phyloP scores from a whole-genome alignment of 2,113 vertebrate species.

The Perca fluviatilis region DNA sequence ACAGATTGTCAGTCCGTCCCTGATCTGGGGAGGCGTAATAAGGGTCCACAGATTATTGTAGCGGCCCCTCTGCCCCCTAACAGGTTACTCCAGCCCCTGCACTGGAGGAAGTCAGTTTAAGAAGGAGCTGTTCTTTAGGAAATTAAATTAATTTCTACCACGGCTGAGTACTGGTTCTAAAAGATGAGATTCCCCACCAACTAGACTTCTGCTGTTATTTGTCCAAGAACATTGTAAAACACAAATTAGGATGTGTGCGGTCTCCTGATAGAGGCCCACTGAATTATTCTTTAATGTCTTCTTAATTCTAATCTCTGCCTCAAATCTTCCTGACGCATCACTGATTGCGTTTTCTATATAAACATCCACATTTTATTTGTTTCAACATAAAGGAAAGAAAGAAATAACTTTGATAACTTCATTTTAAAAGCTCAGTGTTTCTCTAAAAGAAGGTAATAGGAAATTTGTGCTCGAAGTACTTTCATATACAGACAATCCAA shows the following conservation, averaged over 20 bases:
- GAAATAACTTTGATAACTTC: not conserved
- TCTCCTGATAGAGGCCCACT: not conserved
- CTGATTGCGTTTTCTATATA: not conserved
- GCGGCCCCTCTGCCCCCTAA: too few relatives aligned
- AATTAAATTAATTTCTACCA: not conserved
- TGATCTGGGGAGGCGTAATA: not conserved
- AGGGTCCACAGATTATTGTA: not conserved
- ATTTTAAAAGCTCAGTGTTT: slow-evolving; percentile 20
- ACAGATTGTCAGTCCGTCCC: too few relatives aligned
- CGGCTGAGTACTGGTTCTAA: not conserved
- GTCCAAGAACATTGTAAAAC: not conserved
- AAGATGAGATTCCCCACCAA: not conserved
- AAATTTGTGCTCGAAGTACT: not conserved
- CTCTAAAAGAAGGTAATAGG: not conserved
- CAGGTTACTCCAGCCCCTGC: not conserved
- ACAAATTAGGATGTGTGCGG: not conserved
- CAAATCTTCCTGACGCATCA: not conserved
- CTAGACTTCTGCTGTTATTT: not conserved
- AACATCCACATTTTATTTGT: not conserved
- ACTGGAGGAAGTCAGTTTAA: not conserved
- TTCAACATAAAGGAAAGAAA: not conserved
- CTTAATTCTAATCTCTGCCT: not conserved
- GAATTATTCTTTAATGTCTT: not conserved
- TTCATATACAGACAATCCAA: slow-evolving; percentile 33
- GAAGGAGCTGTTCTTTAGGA: not conserved